Percentiles rank a stretch among this genome's conserved stretches.
These are phyloP conservation scores for Lophotriccus pileatus DNA, from an alignment of 2,797 vertebrate species.

Conservation along the genomic window DNA sequence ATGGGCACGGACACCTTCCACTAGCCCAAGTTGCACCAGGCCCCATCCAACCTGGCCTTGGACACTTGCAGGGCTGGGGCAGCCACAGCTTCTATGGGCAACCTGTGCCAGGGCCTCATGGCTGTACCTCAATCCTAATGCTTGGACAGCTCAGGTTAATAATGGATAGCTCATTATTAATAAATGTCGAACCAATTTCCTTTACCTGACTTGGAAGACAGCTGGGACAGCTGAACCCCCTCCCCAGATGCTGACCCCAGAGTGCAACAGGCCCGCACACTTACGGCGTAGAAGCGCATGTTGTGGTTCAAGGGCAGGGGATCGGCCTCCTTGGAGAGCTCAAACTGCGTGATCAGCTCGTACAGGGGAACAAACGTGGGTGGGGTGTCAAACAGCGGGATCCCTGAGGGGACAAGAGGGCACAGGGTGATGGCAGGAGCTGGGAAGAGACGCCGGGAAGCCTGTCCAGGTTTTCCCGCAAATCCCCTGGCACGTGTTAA, in stretches of 20 bases:
- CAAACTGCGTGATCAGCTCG: conserved; percentile 92
- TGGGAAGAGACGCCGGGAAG: background rate
- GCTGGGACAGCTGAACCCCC: fast-evolving
- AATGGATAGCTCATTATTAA: background rate
- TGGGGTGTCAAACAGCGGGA: conserved; percentile 87
- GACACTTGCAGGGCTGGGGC: background rate
- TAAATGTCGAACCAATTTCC: background rate
- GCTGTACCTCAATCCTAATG: fast-evolving
- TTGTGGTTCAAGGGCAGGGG: conserved; percentile 78
- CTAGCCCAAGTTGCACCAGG: fast-evolving
- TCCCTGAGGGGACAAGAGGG: conserved; percentile 76
- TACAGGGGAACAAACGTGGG: conserved; percentile 87
- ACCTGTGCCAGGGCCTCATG: background rate
- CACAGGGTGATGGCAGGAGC: background rate
- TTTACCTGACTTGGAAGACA: background rate
- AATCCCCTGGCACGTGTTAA: fast-evolving
- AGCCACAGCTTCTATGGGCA: background rate
- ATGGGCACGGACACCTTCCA: background rate
- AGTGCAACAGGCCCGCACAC: background rate
- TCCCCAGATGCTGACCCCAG: fast-evolving
- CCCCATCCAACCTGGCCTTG: background rate
- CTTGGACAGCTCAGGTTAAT: background rate
- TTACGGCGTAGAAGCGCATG: conserved; percentile 95
- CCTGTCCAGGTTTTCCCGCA: background rate
- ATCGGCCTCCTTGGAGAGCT: conserved; percentile 84